These are phyloP conservation scores for Tychaedon coryphoeus DNA, from an alignment of 2,113 vertebrate species.

Conservation along the genomic window DNA sequence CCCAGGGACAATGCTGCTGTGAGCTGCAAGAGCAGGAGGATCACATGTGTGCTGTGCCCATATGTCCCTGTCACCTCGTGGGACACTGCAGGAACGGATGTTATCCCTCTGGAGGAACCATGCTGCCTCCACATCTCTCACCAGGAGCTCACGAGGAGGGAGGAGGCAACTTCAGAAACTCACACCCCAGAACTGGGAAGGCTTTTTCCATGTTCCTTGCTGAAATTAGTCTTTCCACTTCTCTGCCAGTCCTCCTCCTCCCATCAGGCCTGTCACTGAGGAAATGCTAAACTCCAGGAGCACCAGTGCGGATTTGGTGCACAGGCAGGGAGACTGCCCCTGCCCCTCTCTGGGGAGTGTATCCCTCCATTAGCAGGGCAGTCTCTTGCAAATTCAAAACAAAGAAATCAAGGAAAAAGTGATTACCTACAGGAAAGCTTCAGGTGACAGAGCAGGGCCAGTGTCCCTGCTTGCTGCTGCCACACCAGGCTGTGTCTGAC, in stretches of 20 bases:
- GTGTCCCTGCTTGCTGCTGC: neutral
- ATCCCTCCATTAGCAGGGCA: neutral
- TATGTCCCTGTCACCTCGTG: neutral
- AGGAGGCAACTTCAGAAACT: neutral
- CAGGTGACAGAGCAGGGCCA: neutral
- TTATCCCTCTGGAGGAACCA: neutral
- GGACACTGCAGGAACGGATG: neutral
- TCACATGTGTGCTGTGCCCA: fast-evolving
- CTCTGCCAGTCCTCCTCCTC: neutral
- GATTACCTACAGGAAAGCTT: neutral
- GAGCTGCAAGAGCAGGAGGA: neutral
- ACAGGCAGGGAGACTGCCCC: neutral
- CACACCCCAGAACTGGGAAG: neutral
- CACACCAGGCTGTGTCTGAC: neutral
- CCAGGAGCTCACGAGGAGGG: neutral
- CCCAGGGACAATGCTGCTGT: neutral
- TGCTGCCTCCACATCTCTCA: neutral
- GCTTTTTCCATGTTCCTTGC: neutral
- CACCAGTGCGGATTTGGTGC: fast-evolving
- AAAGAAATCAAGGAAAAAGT: neutral
- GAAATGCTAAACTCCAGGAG: neutral
- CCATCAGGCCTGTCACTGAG: neutral
- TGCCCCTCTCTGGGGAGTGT: neutral
- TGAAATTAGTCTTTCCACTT: neutral
- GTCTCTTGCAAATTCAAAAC: neutral